Evolutionary conservation across 2,113 vertebrate genomes (phyloP).

Genomic region (Bufo bufo): DNA sequence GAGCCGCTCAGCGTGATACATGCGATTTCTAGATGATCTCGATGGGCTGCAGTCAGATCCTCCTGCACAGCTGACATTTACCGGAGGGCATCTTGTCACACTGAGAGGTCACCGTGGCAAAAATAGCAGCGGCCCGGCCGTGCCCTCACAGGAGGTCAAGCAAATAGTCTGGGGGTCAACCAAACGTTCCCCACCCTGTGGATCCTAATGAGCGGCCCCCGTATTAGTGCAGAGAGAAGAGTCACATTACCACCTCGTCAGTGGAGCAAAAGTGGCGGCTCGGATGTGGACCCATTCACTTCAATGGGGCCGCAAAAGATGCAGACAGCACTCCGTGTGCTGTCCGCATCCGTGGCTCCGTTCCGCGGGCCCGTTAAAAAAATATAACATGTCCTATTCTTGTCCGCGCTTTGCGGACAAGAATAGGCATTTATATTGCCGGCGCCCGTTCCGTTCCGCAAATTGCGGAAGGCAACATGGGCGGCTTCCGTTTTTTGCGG

Average conservation of each 20-base stretch:
- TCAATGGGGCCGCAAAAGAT: too few relatives aligned
- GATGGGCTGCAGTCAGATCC: constrained; percentile 62
- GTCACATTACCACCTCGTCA: constrained; percentile 6
- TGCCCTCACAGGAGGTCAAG: constrained; percentile 73
- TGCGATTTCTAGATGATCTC: constrained; percentile 23
- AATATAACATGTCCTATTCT: too few relatives aligned
- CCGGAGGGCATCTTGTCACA: constrained; percentile 79
- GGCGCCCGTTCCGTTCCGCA: too few relatives aligned
- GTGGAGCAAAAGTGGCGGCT: background rate
- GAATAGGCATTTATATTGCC: too few relatives aligned
- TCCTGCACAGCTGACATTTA: constrained; percentile 82
- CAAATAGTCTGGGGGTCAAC: constrained; percentile 67
- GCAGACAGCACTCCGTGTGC: too few relatives aligned
- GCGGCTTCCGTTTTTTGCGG: too few relatives aligned
- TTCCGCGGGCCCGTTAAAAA: too few relatives aligned
- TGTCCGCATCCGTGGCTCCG: too few relatives aligned
- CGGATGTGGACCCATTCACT: too few relatives aligned
- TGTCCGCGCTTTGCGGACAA: too few relatives aligned
- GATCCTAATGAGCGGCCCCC: background rate
- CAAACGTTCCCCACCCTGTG: background rate
- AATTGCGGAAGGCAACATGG: too few relatives aligned
- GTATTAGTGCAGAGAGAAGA: background rate
- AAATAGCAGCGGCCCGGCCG: constrained; percentile 76
- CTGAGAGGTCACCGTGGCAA: constrained; percentile 74
- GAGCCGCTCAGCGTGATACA: background rate